Evolutionary conservation across 2,888 invertebrate species (phyloP), one percentile per base, ranked within the genome.

Genomic region (Rosalia funebris): DNA sequence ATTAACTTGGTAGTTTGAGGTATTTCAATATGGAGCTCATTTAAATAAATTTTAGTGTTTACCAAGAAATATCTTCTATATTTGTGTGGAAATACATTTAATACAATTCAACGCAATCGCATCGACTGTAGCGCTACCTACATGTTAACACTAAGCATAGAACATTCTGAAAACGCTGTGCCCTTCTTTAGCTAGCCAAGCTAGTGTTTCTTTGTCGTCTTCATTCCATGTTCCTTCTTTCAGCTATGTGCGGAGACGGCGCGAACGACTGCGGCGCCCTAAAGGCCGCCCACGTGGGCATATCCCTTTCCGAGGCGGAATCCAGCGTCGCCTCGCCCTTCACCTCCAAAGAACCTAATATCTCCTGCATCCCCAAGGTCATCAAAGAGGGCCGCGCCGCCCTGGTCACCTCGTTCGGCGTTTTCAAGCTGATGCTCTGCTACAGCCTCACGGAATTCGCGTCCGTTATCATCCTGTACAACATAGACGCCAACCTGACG

Each of bases 391-490:
- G 97, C 0, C 86, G 98, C 0, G 96, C 96, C 0, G 97, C 98
- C 0, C 83, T 98, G 7, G 91, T 95, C 25, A 98, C 98, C 0
- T 95, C 95, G n/a, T 97, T 98, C 82, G 96, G 96, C 0, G 92
- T 97, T 63, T 98, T 98, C 84, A 98, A 98, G 75, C 97, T 96
- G 84, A 98, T 98, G 97, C 92, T 97, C 0, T 91, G 93, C 0
- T 98, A 98, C 83, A 96, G 95, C 19, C 84, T 97, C 48, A 91
- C 94, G 0, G 95, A 97, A 79, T 96, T 96, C 82, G 84, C 91
- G 52, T 94, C 96, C 0, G 94, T 96, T 20, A 91, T 95, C 71
- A 89, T 97, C 47, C 83, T 97, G 0, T 97, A 97, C 80, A 82
- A 83, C 31, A 89, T 89, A 74, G 85, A 87, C 65, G 82, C 82